These are phyloP conservation scores for Conus ventricosus DNA, from an alignment of 1,140 invertebrate genomes.

Conservation along the genomic window DNA sequence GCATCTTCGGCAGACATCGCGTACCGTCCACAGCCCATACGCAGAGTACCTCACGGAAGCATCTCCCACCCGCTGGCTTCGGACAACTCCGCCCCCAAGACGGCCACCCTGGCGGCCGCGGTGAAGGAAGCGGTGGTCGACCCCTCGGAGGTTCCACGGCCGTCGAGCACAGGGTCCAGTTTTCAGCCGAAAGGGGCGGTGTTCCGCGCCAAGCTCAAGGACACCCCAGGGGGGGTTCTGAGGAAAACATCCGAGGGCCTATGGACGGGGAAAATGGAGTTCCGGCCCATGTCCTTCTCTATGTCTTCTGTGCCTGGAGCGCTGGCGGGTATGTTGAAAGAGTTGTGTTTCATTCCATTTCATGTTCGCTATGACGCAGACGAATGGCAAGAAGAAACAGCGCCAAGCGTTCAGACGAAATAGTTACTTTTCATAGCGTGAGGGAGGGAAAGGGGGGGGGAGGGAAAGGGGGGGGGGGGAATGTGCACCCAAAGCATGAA, in stretches of 20 bases:
- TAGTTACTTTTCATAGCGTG: too few relatives aligned
- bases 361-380: too few relatives aligned
- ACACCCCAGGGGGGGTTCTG: slow-evolving; percentile 16
- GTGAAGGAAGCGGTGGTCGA: slow-evolving; percentile 39
- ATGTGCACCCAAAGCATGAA: too few relatives aligned
- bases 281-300: slow-evolving; percentile 30
- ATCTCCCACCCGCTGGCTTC: slow-evolving; percentile 41
- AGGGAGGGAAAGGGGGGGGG: too few relatives aligned
- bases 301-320: slow-evolving; percentile 22
- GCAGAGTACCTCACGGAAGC: slow-evolving; percentile 37
- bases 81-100: slow-evolving; percentile 19
- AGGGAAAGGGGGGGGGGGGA: too few relatives aligned
- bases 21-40: slow-evolving; percentile 87
- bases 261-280: slow-evolving; percentile 1
- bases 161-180: slow-evolving; percentile 67
- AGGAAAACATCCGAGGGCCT: slow-evolving; percentile 1
- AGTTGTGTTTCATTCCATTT: too few relatives aligned
- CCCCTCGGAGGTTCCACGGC: slow-evolving; percentile 56
- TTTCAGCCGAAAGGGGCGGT: slow-evolving; percentile 69
- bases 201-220: slow-evolving; percentile 65
- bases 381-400: too few relatives aligned
- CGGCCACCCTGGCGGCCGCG: background rate
- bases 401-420: too few relatives aligned
- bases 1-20: slow-evolving; percentile 78
- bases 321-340: background rate